Evolutionary conservation across 1,140 invertebrate species (phyloP), one percentile per base, ranked within the genome.

Genomic region (Mya arenaria): DNA sequence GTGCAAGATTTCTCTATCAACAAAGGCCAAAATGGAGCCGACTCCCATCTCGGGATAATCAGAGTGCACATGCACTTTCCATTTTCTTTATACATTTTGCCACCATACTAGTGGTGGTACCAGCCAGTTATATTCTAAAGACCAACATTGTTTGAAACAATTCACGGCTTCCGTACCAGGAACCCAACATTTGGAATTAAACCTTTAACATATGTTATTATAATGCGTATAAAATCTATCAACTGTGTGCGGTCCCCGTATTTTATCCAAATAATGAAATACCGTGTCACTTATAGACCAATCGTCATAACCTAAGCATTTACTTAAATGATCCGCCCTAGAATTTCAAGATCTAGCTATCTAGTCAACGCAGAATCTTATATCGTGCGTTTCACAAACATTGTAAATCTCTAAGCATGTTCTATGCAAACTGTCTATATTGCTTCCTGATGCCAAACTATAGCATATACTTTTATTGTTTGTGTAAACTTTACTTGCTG

Each of bases 111-210:
- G 63, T 37, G 55, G 72, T 4, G 73, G 56, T 1, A 77, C 73
- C 10, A 75, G 44, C 73, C 72, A 71, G 19, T 69, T 77, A 10
- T 44, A 62, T 17, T 34, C 44, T 0, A 2, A 23, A 17, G 25
- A 41, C 65, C 72, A 83, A 37, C 6, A 1, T 23, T 63, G 25
- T 8, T 60, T 19, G n/a, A 83, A 71, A 37, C 72, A 65, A 39
- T 83, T 36, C 17, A 62, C 44, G 0, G 15, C 73, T 6, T 25
- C 28, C 13, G 72, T 62, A 2, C 37, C 52, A 2, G 55, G 62
- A 37, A 52, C 34, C 63, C 73, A 83, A 19, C 58, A 63, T 60
- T 37, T 74, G 0, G 80, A 82, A 77, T 83, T 75, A 48, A 77
- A 83, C 39, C 10, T 25, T 48, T 25, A 8, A 41, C 72, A 83